Evolutionary conservation across 2,113 vertebrate species (phyloP).

Genomic region (Sphyrna mokarran): DNA sequence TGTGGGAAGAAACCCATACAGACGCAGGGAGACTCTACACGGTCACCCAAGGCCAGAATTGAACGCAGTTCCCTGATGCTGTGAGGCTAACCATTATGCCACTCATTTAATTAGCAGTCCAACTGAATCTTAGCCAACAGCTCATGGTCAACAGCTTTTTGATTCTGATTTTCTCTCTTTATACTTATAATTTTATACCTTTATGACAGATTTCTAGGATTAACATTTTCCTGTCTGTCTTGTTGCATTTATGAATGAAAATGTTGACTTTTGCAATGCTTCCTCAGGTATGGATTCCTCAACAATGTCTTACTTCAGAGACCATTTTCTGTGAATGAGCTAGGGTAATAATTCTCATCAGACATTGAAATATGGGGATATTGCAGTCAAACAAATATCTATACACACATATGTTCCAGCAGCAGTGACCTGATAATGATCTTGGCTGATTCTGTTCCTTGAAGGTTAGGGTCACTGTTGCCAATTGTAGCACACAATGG

Average conservation of each 20-base stretch:
- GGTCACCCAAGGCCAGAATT: no score
- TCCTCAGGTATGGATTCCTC: background rate
- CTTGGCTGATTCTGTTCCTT: background rate
- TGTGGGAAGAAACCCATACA: no score
- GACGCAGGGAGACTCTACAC: no score
- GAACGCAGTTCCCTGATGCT: no score
- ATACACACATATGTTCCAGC: background rate
- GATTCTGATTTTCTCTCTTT: background rate
- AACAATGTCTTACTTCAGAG: background rate
- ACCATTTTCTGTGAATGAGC: background rate
- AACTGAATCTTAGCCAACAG: background rate
- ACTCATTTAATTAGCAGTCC: background rate
- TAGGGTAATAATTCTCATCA: background rate
- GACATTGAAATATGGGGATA: background rate
- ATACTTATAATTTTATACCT: background rate
- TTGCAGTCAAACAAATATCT: background rate
- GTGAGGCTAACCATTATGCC: no score
- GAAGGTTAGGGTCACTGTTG: background rate
- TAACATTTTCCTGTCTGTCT: background rate
- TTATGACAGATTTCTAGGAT: background rate
- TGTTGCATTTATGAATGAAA: background rate
- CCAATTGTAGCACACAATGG: background rate
- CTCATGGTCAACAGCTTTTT: background rate
- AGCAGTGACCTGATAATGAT: background rate
- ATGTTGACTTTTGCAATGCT: background rate